Conservation (phyloP, 2,797 vertebrate species). For the Sorex maritimensis region DNA sequence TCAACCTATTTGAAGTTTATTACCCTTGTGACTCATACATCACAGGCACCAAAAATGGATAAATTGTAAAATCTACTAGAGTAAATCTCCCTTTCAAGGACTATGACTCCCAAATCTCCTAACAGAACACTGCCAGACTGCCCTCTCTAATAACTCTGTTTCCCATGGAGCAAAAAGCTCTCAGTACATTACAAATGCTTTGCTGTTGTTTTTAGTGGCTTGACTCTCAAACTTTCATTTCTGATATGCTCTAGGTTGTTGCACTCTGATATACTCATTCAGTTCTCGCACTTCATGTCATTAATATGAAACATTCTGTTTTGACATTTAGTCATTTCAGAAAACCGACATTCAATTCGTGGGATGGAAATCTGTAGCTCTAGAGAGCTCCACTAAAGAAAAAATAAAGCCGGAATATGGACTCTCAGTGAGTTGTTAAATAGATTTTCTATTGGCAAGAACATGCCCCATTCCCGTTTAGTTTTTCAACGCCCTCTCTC, state of each 20-base stretch:
- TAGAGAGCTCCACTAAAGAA: slow-evolving; percentile 39
- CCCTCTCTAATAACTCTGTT: slow-evolving; percentile 89
- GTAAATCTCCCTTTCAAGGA: slow-evolving; percentile 89
- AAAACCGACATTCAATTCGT: slow-evolving; percentile 82
- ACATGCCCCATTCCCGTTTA: neutral
- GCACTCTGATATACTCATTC: slow-evolving; percentile 71
- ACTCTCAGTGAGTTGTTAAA: slow-evolving; percentile 43
- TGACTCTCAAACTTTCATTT: slow-evolving; percentile 87
- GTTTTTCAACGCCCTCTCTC: neutral
- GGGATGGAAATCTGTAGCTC: slow-evolving; percentile 83
- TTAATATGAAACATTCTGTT: slow-evolving; percentile 81
- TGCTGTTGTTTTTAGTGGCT: slow-evolving; percentile 87
- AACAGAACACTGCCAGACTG: slow-evolving; percentile 89
- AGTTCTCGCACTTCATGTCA: slow-evolving; percentile 66
- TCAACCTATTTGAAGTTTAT: slow-evolving; percentile 90
- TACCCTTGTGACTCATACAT: slow-evolving; percentile 89
- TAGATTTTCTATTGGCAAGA: neutral
- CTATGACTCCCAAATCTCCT: slow-evolving; percentile 89
- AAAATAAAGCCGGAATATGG: slow-evolving; percentile 1
- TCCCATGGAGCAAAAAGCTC: slow-evolving; percentile 89
- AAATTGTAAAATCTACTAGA: slow-evolving; percentile 90
- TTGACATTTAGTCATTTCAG: slow-evolving; percentile 84
- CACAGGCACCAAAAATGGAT: slow-evolving; percentile 88
- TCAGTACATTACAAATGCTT: slow-evolving; percentile 87
- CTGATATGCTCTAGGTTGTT: slow-evolving; percentile 82